These are phyloP conservation scores for Sitta carolinensis DNA, from an alignment of 2,797 vertebrate species.

Conservation along the genomic window DNA sequence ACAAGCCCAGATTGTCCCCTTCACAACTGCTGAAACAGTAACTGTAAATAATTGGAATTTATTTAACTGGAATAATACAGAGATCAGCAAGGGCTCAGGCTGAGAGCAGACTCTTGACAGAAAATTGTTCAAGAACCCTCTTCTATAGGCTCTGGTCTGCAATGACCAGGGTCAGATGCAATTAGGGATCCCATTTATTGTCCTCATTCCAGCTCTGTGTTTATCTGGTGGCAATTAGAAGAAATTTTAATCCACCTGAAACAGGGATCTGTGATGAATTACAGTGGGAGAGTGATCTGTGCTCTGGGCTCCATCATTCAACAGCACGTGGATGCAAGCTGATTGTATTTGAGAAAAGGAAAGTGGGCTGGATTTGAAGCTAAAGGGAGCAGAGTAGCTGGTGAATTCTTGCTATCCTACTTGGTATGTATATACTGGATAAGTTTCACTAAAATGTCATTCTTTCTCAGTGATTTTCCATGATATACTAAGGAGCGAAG, in stretches of 20 bases:
- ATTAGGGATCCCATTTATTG: neutral
- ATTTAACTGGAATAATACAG: neutral
- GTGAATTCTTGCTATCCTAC: neutral
- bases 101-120: neutral
- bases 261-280: neutral
- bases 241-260: neutral
- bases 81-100: neutral
- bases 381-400: neutral
- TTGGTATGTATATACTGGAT: neutral
- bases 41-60: neutral
- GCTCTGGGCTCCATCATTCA: neutral
- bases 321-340: fast-evolving
- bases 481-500: neutral
- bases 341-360: neutral
- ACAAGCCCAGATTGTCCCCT: neutral
- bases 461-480: neutral
- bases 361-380: neutral
- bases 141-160: neutral
- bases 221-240: neutral
- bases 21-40: neutral
- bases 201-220: neutral
- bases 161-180: neutral
- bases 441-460: neutral
- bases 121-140: neutral
- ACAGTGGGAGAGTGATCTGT: neutral